Evolutionary conservation across 2,888 invertebrate species (phyloP).

Genomic region (Suillia variegata): DNA sequence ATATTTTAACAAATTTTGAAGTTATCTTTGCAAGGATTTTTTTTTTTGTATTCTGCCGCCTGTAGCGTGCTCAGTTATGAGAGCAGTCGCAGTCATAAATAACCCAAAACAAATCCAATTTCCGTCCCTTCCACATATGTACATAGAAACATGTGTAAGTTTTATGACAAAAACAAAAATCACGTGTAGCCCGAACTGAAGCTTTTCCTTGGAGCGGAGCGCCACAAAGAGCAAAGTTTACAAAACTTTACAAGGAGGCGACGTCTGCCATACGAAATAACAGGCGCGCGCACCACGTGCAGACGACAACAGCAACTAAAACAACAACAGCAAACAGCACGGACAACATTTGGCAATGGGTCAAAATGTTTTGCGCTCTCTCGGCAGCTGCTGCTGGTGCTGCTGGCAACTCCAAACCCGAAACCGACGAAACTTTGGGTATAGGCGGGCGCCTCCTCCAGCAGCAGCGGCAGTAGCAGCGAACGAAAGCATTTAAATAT

Average conservation of each 20-base stretch:
- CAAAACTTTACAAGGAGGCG: background rate
- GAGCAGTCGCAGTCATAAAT: no score
- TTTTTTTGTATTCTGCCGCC: no score
- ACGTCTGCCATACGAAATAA: background rate
- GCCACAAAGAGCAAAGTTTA: slow-evolving; percentile 8
- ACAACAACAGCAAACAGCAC: background rate
- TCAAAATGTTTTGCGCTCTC: slow-evolving; percentile 7
- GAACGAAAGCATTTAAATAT: background rate
- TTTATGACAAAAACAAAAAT: background rate
- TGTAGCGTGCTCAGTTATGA: no score
- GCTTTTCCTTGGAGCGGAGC: background rate
- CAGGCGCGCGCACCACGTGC: slow-evolving; percentile 62
- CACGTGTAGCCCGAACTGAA: background rate
- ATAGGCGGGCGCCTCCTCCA: no score
- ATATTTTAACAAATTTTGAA: no score
- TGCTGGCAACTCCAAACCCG: background rate
- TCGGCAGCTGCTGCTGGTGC: slow-evolving; percentile 1
- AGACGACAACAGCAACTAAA: background rate
- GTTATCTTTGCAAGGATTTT: no score
- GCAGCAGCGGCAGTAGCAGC: no score
- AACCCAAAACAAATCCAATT: no score
- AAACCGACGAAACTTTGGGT: background rate
- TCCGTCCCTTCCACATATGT: background rate
- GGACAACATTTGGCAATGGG: slow-evolving; percentile 15
- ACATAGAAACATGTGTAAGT: background rate